These are phyloP conservation scores for Hylaea fasciaria DNA, from an alignment of 2,888 invertebrate genomes.

Conservation along the genomic window DNA sequence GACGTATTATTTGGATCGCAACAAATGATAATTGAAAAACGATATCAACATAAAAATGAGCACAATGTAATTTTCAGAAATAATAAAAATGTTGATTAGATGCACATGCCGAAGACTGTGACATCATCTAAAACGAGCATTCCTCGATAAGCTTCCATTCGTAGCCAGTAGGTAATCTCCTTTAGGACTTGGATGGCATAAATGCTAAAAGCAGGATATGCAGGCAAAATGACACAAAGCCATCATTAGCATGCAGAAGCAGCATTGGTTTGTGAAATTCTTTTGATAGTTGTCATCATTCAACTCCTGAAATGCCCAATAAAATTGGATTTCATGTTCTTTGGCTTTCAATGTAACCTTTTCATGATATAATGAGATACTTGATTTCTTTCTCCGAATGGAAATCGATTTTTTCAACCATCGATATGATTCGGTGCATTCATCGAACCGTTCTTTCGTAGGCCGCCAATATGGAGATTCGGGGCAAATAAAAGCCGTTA, in stretches of 20 bases:
- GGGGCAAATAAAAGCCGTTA: conserved; percentile 35
- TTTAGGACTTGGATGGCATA: conserved; percentile 46
- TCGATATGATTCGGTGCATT: conserved; percentile 45
- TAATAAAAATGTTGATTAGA: background rate
- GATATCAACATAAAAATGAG: conserved; percentile 42
- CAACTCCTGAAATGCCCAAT: conserved; percentile 1
- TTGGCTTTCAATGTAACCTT: conserved; percentile 27
- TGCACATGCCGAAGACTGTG: conserved; percentile 42
- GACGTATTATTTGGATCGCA: conserved; percentile 33
- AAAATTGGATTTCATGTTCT: background rate
- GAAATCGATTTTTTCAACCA: conserved; percentile 44
- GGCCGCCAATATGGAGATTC: conserved; percentile 44
- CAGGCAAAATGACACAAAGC: conserved; percentile 38
- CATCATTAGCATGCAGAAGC: conserved; percentile 36
- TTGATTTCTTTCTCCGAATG: conserved; percentile 40
- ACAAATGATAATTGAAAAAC: conserved; percentile 42
- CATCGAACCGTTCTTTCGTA: conserved; percentile 40
- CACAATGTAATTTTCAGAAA: conserved; percentile 17
- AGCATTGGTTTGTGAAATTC: conserved; percentile 41
- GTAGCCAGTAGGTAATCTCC: conserved; percentile 41
- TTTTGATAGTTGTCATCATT: conserved; percentile 17
- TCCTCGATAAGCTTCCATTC: conserved; percentile 37
- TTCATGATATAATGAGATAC: conserved; percentile 43
- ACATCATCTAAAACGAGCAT: conserved; percentile 40
- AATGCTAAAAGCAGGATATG: conserved; percentile 43